Evolutionary conservation across 2,797 vertebrate species (phyloP).

Genomic region (Masticophis lateralis): DNA sequence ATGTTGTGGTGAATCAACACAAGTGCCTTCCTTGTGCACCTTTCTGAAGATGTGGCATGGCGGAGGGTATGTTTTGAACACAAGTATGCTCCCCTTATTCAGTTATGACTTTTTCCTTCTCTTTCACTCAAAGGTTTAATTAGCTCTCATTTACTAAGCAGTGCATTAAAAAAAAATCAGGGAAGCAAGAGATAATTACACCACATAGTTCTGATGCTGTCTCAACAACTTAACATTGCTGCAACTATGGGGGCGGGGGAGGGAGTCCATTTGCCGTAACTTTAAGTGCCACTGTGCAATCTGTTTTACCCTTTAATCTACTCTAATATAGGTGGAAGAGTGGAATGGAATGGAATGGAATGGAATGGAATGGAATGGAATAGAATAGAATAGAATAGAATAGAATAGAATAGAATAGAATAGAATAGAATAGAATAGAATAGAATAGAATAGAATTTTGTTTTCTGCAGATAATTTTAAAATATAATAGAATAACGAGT

Average conservation of each 20-base stretch:
- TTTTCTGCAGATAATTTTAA: no score
- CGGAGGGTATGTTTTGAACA: slow-evolving; percentile 46
- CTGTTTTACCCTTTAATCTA: slow-evolving; percentile 49
- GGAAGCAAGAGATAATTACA: slow-evolving; percentile 66
- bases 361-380: no score
- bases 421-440: no score
- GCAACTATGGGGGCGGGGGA: slow-evolving; percentile 47
- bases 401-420: no score
- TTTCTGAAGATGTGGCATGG: neutral
- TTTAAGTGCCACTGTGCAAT: slow-evolving; percentile 31
- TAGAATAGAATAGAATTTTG: no score
- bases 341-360: no score
- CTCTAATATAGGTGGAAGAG: slow-evolving; percentile 14
- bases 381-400: no score
- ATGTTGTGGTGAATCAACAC: neutral
- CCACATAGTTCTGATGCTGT: slow-evolving; percentile 57
- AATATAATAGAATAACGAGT: no score
- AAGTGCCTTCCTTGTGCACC: neutral
- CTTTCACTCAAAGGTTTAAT: slow-evolving; percentile 64
- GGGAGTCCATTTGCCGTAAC: slow-evolving; percentile 39
- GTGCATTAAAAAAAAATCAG: slow-evolving; percentile 57
- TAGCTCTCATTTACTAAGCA: slow-evolving; percentile 67
- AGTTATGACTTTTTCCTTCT: slow-evolving; percentile 51
- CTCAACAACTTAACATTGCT: slow-evolving; percentile 54
- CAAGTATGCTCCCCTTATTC: slow-evolving; percentile 62